phyloP scores from a whole-genome alignment of 2,113 vertebrate species.

The Epinephelus fuscoguttatus region DNA sequence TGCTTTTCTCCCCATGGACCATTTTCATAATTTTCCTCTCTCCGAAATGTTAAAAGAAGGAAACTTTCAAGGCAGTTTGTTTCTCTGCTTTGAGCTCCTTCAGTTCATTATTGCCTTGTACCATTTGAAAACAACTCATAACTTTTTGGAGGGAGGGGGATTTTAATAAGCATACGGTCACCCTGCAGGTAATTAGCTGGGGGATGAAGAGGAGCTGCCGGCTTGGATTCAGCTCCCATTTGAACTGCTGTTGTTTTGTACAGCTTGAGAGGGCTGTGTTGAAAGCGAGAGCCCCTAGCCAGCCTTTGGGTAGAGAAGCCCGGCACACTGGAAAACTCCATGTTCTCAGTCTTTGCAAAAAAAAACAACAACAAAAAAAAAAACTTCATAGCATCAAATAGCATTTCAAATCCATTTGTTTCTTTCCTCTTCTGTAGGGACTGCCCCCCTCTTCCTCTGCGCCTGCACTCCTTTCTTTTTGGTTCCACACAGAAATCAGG shows the following conservation, averaged over 20 bases:
- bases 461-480: conserved; percentile 49
- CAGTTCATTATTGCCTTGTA: conserved; percentile 48
- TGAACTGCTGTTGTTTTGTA: conserved; percentile 72
- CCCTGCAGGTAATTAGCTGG: conserved; percentile 81
- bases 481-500: conserved; percentile 61
- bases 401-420: conserved; percentile 81
- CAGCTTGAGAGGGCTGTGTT: conserved; percentile 69
- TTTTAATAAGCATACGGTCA: conserved; percentile 80
- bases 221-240: conserved; percentile 71
- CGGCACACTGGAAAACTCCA: conserved; percentile 39
- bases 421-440: conserved; percentile 63
- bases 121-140: conserved; percentile 73
- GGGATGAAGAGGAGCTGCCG: conserved; percentile 73
- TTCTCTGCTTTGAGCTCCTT: conserved; percentile 54
- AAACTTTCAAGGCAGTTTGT: conserved; percentile 64
- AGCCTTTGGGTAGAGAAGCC: conserved; percentile 63
- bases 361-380: conserved; percentile 16
- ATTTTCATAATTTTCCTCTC: conserved; percentile 45
- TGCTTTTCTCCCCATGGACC: conserved; percentile 39
- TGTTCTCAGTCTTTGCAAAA: conserved; percentile 42
- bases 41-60: conserved; percentile 25
- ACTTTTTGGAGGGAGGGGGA: conserved; percentile 37
- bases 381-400: conserved; percentile 61
- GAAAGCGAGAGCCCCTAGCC: conserved; percentile 71
- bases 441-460: conserved; percentile 13